Evolutionary conservation across 2,113 vertebrate genomes (phyloP).

Genomic region (Carassius auratus): DNA sequence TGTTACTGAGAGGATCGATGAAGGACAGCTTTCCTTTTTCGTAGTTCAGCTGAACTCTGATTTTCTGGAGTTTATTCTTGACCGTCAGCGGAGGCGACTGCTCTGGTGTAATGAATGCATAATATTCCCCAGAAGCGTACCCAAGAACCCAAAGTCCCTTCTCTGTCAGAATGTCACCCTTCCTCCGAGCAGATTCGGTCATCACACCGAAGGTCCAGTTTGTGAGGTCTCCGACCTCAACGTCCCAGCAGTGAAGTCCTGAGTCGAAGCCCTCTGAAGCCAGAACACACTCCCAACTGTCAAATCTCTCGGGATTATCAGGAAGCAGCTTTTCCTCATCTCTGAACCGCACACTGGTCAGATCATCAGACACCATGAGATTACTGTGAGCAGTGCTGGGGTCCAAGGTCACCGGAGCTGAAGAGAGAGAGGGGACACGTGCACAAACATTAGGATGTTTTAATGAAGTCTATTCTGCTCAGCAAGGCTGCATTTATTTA

Average conservation of each 20-base stretch:
- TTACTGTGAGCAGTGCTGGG: conserved; percentile 40
- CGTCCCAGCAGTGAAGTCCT: conserved; percentile 38
- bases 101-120: neutral
- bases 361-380: conserved; percentile 40
- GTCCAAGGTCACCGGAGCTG: conserved; percentile 42
- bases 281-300: neutral
- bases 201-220: conserved; percentile 38
- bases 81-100: neutral
- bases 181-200: conserved; percentile 24
- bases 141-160: conserved; percentile 31
- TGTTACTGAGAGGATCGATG: conserved; percentile 24
- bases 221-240: conserved; percentile 18
- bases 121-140: neutral
- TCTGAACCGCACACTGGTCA: conserved; percentile 22
- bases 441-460: neutral
- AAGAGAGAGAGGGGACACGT: neutral
- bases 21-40: conserved; percentile 37
- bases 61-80: conserved; percentile 1
- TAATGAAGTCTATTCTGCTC: too few relatives aligned
- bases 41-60: conserved; percentile 42
- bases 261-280: conserved; percentile 34
- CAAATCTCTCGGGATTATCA: neutral
- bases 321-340: neutral
- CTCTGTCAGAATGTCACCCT: neutral
- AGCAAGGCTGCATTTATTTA: too few relatives aligned